phyloP scores from a whole-genome alignment of 2,113 vertebrate species.

The Pomatorhinus ruficollis region DNA sequence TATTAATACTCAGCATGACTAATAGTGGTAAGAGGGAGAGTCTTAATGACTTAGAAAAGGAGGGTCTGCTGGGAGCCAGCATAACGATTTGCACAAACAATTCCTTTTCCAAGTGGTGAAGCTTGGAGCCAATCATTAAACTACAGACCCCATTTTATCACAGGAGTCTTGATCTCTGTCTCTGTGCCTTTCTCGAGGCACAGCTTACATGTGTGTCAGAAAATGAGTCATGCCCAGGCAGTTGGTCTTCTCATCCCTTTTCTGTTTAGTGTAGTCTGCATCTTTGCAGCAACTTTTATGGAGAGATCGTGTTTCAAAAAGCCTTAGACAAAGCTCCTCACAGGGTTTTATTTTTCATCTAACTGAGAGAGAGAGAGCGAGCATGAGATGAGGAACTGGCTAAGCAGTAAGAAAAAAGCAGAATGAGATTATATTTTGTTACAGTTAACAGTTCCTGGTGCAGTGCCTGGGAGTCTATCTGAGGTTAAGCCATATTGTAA shows the following conservation, averaged over 20 bases:
- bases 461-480: neutral
- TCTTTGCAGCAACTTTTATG: neutral
- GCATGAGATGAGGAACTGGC: neutral
- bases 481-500: neutral
- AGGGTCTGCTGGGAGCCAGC: slow-evolving; percentile 39
- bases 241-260: neutral
- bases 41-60: slow-evolving; percentile 22
- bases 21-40: slow-evolving; percentile 44
- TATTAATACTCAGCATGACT: slow-evolving; percentile 54
- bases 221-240: slow-evolving; percentile 4
- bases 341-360: neutral
- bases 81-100: neutral
- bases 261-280: neutral
- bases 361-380: neutral
- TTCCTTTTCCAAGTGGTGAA: neutral
- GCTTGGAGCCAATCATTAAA: neutral
- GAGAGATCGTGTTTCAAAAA: slow-evolving; percentile 44
- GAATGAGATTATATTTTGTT: neutral
- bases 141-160: neutral
- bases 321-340: neutral
- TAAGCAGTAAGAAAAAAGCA: neutral
- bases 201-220: neutral
- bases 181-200: neutral
- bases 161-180: neutral
- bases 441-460: neutral